Percentiles rank a stretch among this genome's conserved stretches.
Evolutionary conservation across 2,113 vertebrate genomes (phyloP).

Genomic region (Eulemur macaco): DNA sequence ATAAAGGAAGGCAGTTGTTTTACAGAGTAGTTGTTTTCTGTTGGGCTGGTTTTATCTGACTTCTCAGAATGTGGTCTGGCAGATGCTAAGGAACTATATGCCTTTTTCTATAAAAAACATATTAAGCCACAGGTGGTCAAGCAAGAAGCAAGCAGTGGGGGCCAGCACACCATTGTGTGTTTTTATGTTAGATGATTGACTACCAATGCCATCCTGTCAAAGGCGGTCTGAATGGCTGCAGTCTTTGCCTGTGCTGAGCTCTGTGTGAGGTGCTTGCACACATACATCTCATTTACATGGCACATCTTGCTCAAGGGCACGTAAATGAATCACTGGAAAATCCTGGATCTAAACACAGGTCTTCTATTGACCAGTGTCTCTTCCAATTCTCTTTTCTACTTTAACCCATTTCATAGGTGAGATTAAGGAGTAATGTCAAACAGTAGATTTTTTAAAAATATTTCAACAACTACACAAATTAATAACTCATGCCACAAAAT

Average conservation of each 20-base stretch:
- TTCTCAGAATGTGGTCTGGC: no score
- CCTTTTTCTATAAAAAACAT: no score
- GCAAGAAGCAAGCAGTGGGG: no score
- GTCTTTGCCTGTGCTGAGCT: neutral
- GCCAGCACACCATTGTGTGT: no score
- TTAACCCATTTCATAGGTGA: neutral
- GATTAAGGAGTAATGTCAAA: neutral
- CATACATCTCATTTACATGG: neutral
- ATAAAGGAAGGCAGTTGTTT: no score
- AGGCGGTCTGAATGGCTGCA: neutral
- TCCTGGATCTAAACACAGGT: neutral
- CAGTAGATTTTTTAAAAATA: neutral
- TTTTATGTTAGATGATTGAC: no score
- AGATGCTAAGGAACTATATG: no score
- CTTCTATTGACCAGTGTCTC: neutral
- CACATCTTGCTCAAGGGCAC: neutral
- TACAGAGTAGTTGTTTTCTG: no score
- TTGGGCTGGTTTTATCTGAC: no score
- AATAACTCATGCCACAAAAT: neutral
- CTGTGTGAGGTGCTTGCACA: neutral
- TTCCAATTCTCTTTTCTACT: neutral
- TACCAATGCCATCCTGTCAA: no score
- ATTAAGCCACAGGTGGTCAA: no score
- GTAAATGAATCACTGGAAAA: neutral
- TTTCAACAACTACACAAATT: neutral